Evolutionary conservation across 2,888 invertebrate species (phyloP).

Genomic region (Caenorhabditis doughertyi): DNA sequence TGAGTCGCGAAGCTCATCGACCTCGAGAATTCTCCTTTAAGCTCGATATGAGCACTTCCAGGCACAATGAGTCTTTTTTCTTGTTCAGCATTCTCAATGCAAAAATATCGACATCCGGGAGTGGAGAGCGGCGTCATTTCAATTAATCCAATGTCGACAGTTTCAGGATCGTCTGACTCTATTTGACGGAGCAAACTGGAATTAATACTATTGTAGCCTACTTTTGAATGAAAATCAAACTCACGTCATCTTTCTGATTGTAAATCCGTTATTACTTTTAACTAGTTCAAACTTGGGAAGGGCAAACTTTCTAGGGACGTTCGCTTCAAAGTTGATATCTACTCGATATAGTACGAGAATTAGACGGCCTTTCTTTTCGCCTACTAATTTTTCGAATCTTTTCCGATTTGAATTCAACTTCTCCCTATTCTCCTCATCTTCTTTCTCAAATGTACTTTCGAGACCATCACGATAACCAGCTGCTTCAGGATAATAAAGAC

Average conservation of each 20-base stretch:
- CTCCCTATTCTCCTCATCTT: neutral
- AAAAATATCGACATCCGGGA: constrained; percentile 40
- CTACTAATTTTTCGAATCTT: neutral
- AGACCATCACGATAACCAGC: constrained; percentile 24
- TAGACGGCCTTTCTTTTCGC: constrained; percentile 17
- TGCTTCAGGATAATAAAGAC: constrained; percentile 24
- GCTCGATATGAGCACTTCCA: constrained; percentile 57
- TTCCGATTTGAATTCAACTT: neutral
- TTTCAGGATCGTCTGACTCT: neutral
- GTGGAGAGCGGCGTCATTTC: constrained; percentile 25
- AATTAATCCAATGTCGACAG: constrained; percentile 14
- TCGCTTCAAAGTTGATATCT: neutral
- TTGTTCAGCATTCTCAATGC: neutral
- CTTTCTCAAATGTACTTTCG: neutral
- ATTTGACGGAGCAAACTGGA: constrained; percentile 53
- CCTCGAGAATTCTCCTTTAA: constrained; percentile 19
- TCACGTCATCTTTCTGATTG: constrained; percentile 26
- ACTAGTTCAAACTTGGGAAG: constrained; percentile 2
- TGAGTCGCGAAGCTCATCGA: constrained; percentile 42
- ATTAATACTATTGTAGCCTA: too few relatives aligned
- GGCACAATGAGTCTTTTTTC: constrained; percentile 39
- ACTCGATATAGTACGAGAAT: constrained; percentile 31
- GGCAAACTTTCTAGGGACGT: neutral
- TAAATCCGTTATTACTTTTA: constrained; percentile 28
- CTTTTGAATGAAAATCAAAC: neutral